Conservation (phyloP, 2,888 invertebrate species). For the Strigamia maritima region DNA sequence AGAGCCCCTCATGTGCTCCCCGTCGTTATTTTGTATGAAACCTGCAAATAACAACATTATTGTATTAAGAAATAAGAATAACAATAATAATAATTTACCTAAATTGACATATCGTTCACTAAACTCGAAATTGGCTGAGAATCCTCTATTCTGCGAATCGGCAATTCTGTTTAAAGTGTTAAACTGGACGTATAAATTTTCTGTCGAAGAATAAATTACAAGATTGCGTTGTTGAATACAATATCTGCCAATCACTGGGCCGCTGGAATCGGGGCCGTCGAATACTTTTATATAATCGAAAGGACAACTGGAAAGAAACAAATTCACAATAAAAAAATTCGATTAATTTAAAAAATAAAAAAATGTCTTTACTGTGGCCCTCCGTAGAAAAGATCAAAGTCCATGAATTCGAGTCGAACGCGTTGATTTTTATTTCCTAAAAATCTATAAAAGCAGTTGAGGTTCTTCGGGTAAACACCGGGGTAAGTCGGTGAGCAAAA, state of each 20-base stretch:
- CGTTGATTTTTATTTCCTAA: slow-evolving; percentile 84
- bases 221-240: slow-evolving; percentile 96
- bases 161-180: slow-evolving; percentile 85
- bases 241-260: slow-evolving; percentile 91
- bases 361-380: slow-evolving; percentile 85
- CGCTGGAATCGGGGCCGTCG: slow-evolving; percentile 85
- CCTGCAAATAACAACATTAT: slow-evolving; percentile 56
- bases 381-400: slow-evolving; percentile 97
- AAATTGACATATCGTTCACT: slow-evolving; percentile 97
- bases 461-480: slow-evolving; percentile 96
- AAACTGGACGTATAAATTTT: slow-evolving; percentile 85
- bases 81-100: slow-evolving; percentile 59
- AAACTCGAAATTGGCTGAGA: slow-evolving; percentile 97
- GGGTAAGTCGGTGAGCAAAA: slow-evolving; percentile 98
- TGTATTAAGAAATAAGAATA: slow-evolving; percentile 13
- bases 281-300: slow-evolving; percentile 97
- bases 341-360: not conserved
- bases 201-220: slow-evolving; percentile 90
- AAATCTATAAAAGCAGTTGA: slow-evolving; percentile 89
- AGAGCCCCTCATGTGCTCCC: slow-evolving; percentile 91
- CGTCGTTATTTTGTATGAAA: slow-evolving; percentile 88
- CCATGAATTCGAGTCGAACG: slow-evolving; percentile 91
- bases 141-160: slow-evolving; percentile 95
- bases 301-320: slow-evolving; percentile 72
- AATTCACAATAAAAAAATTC: not conserved